Percentiles rank a stretch among this genome's conserved stretches.
Conservation (phyloP, 2,888 invertebrate genomes). For the Poecilobothrus nobilitatus region DNA sequence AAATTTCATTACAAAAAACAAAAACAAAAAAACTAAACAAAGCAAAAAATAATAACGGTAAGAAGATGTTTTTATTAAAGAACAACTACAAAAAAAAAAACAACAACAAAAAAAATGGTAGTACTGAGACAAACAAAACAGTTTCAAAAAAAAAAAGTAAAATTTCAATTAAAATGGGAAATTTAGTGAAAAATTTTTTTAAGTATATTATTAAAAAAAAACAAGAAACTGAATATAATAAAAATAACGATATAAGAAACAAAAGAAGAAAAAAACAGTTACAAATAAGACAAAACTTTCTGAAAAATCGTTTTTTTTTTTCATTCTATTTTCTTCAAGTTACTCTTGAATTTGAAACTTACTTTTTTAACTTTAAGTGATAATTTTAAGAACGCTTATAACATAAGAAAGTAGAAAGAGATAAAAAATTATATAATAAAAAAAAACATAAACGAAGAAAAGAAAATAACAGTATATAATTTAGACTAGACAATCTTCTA, state of each 20-base stretch:
- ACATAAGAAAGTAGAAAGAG: too few species aligned
- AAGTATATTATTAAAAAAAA: too few species aligned
- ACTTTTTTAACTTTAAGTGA: neutral
- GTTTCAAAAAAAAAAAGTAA: neutral
- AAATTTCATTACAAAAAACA: neutral
- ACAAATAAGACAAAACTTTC: too few species aligned
- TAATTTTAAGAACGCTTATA: neutral
- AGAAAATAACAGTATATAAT: too few species aligned
- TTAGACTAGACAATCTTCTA: neutral
- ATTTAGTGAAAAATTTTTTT: neutral
- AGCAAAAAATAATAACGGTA: neutral
- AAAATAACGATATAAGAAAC: neutral
- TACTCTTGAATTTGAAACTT: too few species aligned
- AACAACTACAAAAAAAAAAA: neutral
- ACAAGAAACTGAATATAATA: too few species aligned
- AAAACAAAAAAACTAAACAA: neutral
- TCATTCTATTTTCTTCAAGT: neutral
- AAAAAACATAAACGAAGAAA: neutral
- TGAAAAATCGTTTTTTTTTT: neutral
- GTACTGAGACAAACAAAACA: too few species aligned
- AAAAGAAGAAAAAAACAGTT: neutral
- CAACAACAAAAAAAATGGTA: too few species aligned
- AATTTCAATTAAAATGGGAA: slow-evolving; percentile 3
- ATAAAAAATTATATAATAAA: too few species aligned
- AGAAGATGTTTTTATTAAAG: neutral